Percentiles rank a stretch among this genome's conserved stretches.
phyloP scores from a whole-genome alignment of 2,888 invertebrate genomes.

The Caenorhabditis zanzibari region DNA sequence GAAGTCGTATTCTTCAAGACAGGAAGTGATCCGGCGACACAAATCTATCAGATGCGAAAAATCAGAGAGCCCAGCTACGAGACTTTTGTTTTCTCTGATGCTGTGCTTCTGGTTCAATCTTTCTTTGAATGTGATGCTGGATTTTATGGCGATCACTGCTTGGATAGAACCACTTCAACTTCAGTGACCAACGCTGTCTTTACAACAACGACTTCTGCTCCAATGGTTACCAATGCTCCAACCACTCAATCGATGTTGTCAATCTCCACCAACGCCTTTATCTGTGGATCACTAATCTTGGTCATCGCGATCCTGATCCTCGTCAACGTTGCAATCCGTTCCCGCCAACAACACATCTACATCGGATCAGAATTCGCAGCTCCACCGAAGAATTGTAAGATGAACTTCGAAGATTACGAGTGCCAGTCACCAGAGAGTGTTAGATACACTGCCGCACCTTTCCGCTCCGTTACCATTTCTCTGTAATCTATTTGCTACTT shows the following conservation, averaged over 20 bases:
- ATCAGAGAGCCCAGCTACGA: neutral
- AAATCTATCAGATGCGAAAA: neutral
- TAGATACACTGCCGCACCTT: conserved; percentile 25
- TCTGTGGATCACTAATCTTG: conserved; percentile 10
- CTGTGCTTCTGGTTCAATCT: conserved; percentile 18
- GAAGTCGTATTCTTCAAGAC: neutral
- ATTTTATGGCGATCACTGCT: conserved; percentile 17
- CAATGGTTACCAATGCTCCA: neutral
- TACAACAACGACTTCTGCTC: neutral
- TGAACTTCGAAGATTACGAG: conserved; percentile 3
- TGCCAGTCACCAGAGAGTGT: conserved; percentile 23
- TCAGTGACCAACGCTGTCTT: neutral
- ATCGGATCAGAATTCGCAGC: conserved; percentile 16
- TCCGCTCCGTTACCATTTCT: conserved; percentile 2
- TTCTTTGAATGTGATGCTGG: conserved; percentile 27
- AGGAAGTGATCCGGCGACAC: neutral
- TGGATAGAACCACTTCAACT: neutral
- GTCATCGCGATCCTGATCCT: neutral
- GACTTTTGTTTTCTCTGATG: neutral
- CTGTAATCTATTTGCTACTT: neutral
- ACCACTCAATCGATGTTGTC: neutral
- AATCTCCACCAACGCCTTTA: neutral
- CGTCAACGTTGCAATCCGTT: conserved; percentile 1
- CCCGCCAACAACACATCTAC: conserved; percentile 8
- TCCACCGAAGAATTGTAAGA: neutral